A percentile compares a stretch with the other conserved stretches of the same genome.
phyloP scores from a whole-genome alignment of 2,113 vertebrate genomes.

The Neodontobutis hainanensis region DNA sequence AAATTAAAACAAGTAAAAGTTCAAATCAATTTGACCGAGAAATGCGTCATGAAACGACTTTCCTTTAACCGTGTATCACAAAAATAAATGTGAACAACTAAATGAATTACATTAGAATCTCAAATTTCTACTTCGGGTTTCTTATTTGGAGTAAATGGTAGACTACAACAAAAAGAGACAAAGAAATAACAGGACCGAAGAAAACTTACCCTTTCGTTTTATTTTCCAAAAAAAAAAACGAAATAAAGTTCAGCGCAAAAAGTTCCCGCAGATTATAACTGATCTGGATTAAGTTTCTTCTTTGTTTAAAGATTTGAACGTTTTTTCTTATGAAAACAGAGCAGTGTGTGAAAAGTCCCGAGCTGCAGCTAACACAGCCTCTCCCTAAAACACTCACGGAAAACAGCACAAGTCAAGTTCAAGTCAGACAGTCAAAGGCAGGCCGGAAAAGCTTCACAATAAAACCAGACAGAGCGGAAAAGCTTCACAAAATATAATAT shows the following conservation, averaged over 20 bases:
- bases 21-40: too few species aligned
- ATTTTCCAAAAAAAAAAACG: neutral
- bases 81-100: too few species aligned
- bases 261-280: neutral
- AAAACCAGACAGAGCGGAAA: too few species aligned
- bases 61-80: too few species aligned
- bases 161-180: slow-evolving; percentile 11
- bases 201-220: slow-evolving; percentile 38
- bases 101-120: too few species aligned
- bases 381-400: neutral
- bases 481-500: too few species aligned
- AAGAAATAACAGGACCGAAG: slow-evolving; percentile 30
- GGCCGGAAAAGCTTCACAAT: neutral
- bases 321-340: neutral
- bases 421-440: neutral
- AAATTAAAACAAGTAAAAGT: too few species aligned
- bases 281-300: neutral
- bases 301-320: neutral
- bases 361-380: slow-evolving; percentile 8
- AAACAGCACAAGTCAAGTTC: neutral
- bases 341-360: neutral
- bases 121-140: too few species aligned
- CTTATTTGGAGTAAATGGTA: neutral
- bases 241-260: neutral
- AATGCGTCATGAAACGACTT: too few species aligned